phyloP scores from a whole-genome alignment of 2,888 invertebrate genomes.

The Carcina quercana region DNA sequence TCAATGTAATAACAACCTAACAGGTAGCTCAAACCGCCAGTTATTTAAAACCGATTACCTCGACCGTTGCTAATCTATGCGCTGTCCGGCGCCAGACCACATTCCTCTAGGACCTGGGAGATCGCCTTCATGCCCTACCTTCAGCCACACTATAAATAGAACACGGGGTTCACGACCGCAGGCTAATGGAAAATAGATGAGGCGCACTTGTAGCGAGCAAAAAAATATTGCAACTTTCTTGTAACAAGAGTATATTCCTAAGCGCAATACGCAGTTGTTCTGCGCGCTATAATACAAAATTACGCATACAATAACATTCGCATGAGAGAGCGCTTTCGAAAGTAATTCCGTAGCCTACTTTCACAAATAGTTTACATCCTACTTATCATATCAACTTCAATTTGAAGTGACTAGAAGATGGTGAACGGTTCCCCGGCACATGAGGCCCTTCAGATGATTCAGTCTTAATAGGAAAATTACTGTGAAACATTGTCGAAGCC shows the following conservation, averaged over 20 bases:
- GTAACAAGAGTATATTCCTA: background rate
- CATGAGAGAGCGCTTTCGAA: conserved; percentile 24
- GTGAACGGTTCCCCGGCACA: conserved; percentile 39
- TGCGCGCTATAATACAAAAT: no score
- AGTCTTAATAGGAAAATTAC: conserved; percentile 68
- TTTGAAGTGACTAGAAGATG: conserved; percentile 45
- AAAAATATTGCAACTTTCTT: conserved; percentile 15
- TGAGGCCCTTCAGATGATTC: conserved; percentile 59
- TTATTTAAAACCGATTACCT: conserved; percentile 38
- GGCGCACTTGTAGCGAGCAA: conserved; percentile 19
- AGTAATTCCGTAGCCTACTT: conserved; percentile 34
- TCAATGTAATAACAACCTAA: no score
- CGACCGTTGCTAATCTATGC: conserved; percentile 51
- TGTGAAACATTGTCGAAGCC: conserved; percentile 29
- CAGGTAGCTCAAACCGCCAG: no score
- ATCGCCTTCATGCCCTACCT: conserved; percentile 56
- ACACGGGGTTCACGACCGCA: conserved; percentile 38
- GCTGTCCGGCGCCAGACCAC: conserved; percentile 60
- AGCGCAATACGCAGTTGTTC: no score
- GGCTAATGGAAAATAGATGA: conserved; percentile 42
- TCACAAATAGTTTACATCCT: conserved; percentile 62
- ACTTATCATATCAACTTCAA: conserved; percentile 48
- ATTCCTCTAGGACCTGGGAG: conserved; percentile 61
- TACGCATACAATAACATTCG: background rate
- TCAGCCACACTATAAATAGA: conserved; percentile 51